These are phyloP conservation scores for Mactromeris polynyma DNA, from an alignment of 2,888 invertebrate species.

Conservation along the genomic window DNA sequence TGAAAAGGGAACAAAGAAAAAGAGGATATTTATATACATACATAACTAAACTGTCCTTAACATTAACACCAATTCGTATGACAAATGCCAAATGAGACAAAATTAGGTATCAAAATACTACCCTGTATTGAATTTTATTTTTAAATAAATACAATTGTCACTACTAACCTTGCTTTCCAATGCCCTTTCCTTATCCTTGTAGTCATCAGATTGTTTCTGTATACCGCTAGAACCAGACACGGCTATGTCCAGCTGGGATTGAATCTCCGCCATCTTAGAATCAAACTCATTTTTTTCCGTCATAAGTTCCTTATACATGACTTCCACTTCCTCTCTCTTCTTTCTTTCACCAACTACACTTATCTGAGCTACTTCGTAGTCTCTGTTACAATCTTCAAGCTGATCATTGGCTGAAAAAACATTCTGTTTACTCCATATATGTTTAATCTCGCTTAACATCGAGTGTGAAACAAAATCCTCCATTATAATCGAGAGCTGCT, in stretches of 20 bases:
- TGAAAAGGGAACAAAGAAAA: too few relatives aligned
- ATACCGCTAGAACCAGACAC: slow-evolving; percentile 43
- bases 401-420: slow-evolving; percentile 44
- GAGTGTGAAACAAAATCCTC: too few relatives aligned
- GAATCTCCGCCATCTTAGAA: slow-evolving; percentile 44
- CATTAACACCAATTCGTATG: too few relatives aligned
- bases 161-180: slow-evolving; percentile 43
- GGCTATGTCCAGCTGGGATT: slow-evolving; percentile 43
- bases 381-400: slow-evolving; percentile 45
- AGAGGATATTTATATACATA: too few relatives aligned
- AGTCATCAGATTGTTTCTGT: slow-evolving; percentile 53
- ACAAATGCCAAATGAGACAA: too few relatives aligned
- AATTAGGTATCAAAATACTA: too few relatives aligned
- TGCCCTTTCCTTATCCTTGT: slow-evolving; percentile 47
- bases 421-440: too few relatives aligned
- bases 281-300: slow-evolving; percentile 58
- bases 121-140: too few relatives aligned
- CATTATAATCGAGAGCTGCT: too few relatives aligned
- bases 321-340: slow-evolving; percentile 66
- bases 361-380: slow-evolving; percentile 55
- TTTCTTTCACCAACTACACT: slow-evolving; percentile 55
- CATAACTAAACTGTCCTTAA: too few relatives aligned
- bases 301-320: slow-evolving; percentile 51
- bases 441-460: too few relatives aligned
- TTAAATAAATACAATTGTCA: too few relatives aligned